phyloP scores from a whole-genome alignment of 2,113 vertebrate genomes.

The Coregonus clupeaformis region DNA sequence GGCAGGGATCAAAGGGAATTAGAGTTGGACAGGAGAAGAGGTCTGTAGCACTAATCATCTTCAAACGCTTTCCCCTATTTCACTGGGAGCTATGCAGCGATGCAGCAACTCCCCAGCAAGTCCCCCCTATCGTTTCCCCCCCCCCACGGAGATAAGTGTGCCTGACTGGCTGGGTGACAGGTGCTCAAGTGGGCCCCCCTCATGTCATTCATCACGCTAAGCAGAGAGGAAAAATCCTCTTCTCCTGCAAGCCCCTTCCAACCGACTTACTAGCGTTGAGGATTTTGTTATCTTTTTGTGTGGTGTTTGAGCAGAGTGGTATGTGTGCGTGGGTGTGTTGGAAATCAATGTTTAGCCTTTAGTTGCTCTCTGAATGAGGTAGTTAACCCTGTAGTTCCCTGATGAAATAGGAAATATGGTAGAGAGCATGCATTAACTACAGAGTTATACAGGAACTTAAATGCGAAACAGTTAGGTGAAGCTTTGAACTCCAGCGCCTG shows the following conservation, averaged over 20 bases:
- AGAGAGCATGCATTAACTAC: background rate
- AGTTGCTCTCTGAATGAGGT: background rate
- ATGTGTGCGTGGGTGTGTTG: background rate
- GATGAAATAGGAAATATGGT: background rate
- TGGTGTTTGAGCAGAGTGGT: background rate
- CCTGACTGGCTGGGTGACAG: conserved; percentile 76
- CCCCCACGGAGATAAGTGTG: conserved; percentile 73
- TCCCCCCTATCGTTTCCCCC: conserved; percentile 49
- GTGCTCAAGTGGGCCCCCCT: conserved; percentile 75
- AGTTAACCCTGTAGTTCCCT: background rate
- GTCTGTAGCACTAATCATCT: conserved; percentile 79
- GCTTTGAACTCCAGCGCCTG: conserved; percentile 3
- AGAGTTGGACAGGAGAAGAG: conserved; percentile 76
- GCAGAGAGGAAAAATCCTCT: conserved; percentile 62
- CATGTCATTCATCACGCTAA: conserved; percentile 67
- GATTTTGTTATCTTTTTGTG: conserved; percentile 33
- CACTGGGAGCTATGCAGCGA: conserved; percentile 65
- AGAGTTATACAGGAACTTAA: background rate
- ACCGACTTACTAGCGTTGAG: conserved; percentile 43
- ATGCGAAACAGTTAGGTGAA: background rate
- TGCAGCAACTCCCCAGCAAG: conserved; percentile 65
- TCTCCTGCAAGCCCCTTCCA: conserved; percentile 33
- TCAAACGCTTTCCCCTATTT: conserved; percentile 73
- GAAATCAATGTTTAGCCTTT: background rate
- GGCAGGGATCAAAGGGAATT: conserved; percentile 73